phyloP scores from a whole-genome alignment of 1,140 invertebrate species.

The Drosophila littoralis region DNA sequence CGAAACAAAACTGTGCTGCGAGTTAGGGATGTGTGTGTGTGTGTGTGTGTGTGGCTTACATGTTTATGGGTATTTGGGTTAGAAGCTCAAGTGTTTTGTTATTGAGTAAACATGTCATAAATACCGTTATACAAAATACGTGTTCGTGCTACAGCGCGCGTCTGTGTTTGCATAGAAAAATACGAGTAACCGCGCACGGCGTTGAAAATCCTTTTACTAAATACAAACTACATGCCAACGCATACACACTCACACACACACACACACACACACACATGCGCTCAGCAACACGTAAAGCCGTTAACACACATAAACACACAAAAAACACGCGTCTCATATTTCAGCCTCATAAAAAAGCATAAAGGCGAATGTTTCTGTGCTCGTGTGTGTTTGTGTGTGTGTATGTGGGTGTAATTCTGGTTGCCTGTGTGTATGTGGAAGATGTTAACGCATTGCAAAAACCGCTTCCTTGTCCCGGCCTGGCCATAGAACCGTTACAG shows the following conservation, averaged over 20 bases:
- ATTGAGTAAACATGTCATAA: conserved; percentile 78
- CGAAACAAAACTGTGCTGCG: conserved; percentile 14
- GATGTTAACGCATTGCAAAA: conserved; percentile 24
- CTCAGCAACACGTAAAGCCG: conserved; percentile 24
- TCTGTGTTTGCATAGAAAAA: conserved; percentile 18
- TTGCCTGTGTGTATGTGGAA: not conserved
- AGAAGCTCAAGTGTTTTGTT: conserved; percentile 77
- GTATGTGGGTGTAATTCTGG: too few relatives aligned
- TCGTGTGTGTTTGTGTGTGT: not conserved
- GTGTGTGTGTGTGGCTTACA: conserved; percentile 53
- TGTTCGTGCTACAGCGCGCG: conserved; percentile 47
- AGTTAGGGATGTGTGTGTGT: conserved; percentile 9
- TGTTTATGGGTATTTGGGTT: conserved; percentile 77
- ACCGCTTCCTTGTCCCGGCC: not conserved
- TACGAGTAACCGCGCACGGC: conserved; percentile 27
- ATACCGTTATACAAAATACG: conserved; percentile 73
- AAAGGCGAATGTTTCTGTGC: conserved; percentile 49
- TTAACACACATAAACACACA: conserved; percentile 20
- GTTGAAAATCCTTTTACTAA: conserved; percentile 71
- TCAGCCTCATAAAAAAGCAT: conserved; percentile 62
- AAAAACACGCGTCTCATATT: conserved; percentile 61
- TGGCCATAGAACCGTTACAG: conserved; percentile 3
- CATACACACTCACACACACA: not conserved
- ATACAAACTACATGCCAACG: conserved; percentile 61
- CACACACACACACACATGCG: conserved; percentile 11